Evolutionary conservation across 2,888 invertebrate species (phyloP).

Genomic region (Dicyrtoma fusca): DNA sequence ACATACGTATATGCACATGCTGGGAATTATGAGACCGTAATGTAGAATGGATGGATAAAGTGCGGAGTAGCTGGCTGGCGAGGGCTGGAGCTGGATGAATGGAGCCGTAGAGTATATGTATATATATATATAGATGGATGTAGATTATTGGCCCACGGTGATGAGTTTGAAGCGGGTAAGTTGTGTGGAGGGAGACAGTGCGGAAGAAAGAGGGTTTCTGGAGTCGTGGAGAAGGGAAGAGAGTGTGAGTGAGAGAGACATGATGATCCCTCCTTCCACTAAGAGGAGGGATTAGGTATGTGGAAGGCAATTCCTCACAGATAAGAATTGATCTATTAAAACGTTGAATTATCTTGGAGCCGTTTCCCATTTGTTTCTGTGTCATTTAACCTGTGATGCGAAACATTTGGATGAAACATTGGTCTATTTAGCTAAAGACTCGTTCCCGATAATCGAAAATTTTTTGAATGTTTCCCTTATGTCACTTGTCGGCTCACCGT

Average conservation of each 20-base stretch:
- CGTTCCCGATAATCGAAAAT: conserved; percentile 44
- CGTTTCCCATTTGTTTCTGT: conserved; percentile 46
- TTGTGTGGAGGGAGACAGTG: background rate
- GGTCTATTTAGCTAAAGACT: conserved; percentile 41
- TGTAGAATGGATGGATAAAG: too few species aligned
- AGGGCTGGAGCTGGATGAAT: too few species aligned
- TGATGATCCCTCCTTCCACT: conserved; percentile 33
- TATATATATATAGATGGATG: too few species aligned
- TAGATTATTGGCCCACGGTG: too few species aligned
- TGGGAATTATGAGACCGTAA: too few species aligned
- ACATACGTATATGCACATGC: too few species aligned
- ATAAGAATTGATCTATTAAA: conserved; percentile 47
- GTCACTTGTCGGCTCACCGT: conserved; percentile 18
- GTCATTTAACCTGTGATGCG: conserved; percentile 47
- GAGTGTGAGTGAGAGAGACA: conserved; percentile 18
- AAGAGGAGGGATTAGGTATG: conserved; percentile 27
- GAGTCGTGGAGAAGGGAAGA: background rate
- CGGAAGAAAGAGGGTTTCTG: background rate
- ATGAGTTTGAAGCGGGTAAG: too few species aligned
- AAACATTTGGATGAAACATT: conserved; percentile 46
- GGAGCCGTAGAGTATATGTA: too few species aligned
- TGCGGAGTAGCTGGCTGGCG: too few species aligned
- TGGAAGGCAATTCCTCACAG: conserved; percentile 37
- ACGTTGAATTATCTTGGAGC: conserved; percentile 41
- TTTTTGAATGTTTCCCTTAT: conserved; percentile 32